Conservation (phyloP, 1,140 invertebrate genomes). For the Campoletis sonorensis region DNA sequence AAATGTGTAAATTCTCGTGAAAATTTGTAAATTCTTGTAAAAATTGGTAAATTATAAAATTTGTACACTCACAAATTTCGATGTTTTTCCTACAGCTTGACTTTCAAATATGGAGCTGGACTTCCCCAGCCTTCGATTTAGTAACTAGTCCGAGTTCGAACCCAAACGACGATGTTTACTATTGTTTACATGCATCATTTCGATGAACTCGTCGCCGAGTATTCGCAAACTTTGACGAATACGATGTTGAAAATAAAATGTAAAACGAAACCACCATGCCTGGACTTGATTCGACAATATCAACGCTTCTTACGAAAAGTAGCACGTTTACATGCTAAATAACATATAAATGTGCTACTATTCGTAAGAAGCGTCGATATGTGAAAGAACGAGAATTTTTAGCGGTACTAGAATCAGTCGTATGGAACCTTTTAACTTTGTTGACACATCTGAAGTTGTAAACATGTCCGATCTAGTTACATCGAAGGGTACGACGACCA, state of each 20-base stretch:
- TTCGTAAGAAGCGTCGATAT: too few relatives aligned
- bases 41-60: too few relatives aligned
- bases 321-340: too few relatives aligned
- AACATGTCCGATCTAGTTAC: background rate
- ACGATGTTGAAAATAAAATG: background rate
- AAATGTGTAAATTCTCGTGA: too few relatives aligned
- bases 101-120: conserved; percentile 11
- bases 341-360: too few relatives aligned
- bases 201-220: background rate
- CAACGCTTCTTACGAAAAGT: too few relatives aligned
- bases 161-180: background rate
- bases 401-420: background rate
- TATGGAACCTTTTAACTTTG: background rate
- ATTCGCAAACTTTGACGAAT: background rate
- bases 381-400: background rate
- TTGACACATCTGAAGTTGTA: background rate
- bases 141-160: background rate
- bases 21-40: too few relatives aligned
- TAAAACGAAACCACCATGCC: background rate
- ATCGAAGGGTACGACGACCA: background rate
- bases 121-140: background rate
- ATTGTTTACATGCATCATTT: background rate
- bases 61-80: too few relatives aligned
- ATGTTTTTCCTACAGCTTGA: conserved; percentile 17
- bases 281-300: background rate